phyloP scores from a whole-genome alignment of 2,113 vertebrate species.

The Stercorarius parasiticus region DNA sequence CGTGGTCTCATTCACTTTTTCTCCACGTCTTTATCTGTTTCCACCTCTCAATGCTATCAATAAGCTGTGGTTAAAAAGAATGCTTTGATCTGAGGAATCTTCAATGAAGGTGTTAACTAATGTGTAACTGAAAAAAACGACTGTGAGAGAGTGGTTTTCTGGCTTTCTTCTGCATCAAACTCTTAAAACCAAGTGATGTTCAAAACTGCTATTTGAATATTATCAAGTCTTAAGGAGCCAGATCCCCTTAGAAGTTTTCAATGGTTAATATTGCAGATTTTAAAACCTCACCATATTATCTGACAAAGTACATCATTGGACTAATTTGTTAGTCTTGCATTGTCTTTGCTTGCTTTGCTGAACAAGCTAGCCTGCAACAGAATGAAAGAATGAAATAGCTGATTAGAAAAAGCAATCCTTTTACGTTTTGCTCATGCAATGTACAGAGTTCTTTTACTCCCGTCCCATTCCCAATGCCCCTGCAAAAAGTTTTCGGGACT shows the following conservation, averaged over 20 bases:
- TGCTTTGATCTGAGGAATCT: background rate
- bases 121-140: background rate
- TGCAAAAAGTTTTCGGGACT: background rate
- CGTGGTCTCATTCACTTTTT: background rate
- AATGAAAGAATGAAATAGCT: background rate
- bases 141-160: background rate
- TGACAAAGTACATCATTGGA: background rate
- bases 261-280: background rate
- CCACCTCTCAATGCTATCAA: background rate
- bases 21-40: background rate
- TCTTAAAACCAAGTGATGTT: background rate
- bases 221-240: background rate
- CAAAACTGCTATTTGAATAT: background rate
- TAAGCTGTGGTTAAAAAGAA: background rate
- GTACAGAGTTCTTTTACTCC: background rate
- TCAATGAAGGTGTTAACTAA: background rate
- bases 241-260: background rate
- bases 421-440: background rate
- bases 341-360: background rate
- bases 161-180: background rate
- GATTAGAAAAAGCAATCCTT: background rate
- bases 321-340: background rate
- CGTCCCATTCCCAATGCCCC: fast-evolving
- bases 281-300: background rate
- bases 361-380: background rate